Evolutionary conservation across 2,113 vertebrate genomes (phyloP), one percentile per base, ranked within the genome.

Genomic region (Vidua macroura): DNA sequence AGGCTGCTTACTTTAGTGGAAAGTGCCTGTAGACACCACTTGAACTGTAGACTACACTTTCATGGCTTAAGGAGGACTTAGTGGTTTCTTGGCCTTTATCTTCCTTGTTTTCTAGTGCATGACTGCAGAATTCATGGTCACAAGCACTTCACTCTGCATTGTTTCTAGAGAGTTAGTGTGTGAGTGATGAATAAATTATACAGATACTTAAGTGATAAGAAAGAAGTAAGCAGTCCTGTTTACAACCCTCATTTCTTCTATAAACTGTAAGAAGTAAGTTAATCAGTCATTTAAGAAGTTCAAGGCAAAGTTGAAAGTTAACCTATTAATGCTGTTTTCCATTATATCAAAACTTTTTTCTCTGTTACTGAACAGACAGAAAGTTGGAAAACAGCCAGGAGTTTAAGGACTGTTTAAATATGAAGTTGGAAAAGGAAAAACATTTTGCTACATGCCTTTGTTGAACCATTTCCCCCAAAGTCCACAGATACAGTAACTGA

Each of bases 151-250:
- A 80, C 67, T 51, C 75, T 15, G 35, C 48, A 19, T 35, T 33
- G 48, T 92, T 90, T 93, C 89, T 58, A 68, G 86, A 79, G 56
- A 60, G 88, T 94, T 96, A 89, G 60, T 92, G 60, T 46, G 89
- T 95, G 91, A 91, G 95, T 96, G 95, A 96, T 97, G 89, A 95
- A 96, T 97, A 96, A 93, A 96, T 95, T 97, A 95, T 95, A 92
- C 91, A 96, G 95, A 97, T 92, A 97, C 96, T 96, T 96, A 92
- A 70, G 92, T 64, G 91, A 92, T 93, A 83, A 92, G 86, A 95
- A 94, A 93, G 86, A 95, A 96, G 93, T 83, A 91, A 96, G 91
- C 68, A 86, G 94, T 92, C 55, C 91, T 94, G 92, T 86, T 80
- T 81, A 80, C 69, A 53, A 83, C 94, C 89, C 96, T 96, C 92